Evolutionary conservation across 2,888 invertebrate species (phyloP).

Genomic region (Chesias legatella): DNA sequence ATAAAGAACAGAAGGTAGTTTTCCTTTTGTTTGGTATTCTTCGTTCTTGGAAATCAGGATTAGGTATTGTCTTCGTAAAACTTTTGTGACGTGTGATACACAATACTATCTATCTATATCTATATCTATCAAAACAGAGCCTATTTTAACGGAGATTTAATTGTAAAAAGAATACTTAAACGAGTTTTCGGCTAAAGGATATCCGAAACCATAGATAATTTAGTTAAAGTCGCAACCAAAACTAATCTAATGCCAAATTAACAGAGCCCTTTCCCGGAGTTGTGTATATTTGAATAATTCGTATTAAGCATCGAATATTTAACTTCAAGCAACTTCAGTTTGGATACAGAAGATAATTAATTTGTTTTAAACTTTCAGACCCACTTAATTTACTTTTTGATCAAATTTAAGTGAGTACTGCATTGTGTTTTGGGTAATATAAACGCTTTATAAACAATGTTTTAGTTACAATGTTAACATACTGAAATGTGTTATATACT

Average conservation of each 20-base stretch:
- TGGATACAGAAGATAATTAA: slow-evolving; percentile 34
- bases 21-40: no score
- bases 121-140: background rate
- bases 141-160: slow-evolving; percentile 1
- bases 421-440: no score
- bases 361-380: slow-evolving; percentile 26
- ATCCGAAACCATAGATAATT: no score
- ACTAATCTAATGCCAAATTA: slow-evolving; percentile 36
- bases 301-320: slow-evolving; percentile 37
- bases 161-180: slow-evolving; percentile 5
- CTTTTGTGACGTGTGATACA: no score
- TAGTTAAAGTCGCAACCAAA: no score
- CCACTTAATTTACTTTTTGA: slow-evolving; percentile 23
- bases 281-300: slow-evolving; percentile 42
- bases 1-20: no score
- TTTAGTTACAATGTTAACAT: no score
- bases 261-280: slow-evolving; percentile 36
- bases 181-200: slow-evolving; percentile 19
- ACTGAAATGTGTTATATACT: no score
- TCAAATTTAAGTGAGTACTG: slow-evolving; percentile 9
- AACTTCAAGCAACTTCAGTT: slow-evolving; percentile 40
- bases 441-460: no score
- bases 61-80: no score
- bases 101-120: no score
- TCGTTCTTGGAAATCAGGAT: no score